Base-by-base conservation (phyloP, 2,888 invertebrate genomes). In the Trichacis sp. region DNA sequence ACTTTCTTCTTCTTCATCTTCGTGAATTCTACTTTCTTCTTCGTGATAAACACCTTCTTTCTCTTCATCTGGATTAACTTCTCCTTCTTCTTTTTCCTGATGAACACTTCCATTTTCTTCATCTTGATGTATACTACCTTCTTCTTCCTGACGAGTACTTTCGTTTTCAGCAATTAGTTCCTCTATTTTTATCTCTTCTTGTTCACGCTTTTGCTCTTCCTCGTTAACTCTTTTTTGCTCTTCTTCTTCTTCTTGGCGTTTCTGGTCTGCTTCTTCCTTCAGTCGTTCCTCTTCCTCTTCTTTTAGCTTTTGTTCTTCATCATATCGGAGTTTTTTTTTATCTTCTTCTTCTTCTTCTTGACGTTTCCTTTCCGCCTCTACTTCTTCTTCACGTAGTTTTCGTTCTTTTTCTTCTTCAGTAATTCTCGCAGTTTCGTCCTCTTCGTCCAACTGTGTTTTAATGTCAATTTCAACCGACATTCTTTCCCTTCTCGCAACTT, bases 381-480 rank as follows among this genome's bases (percentile, higher is more conserved):
- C 47, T 49, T 48, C 30, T 52, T 18, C 48, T 24, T 24, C 24
- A n/a, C n/a, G n/a, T 8, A 24, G 24, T 24, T 24, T 46, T n/a
- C 24, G 49, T 52, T 69, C 68, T 18, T 71, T 36, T 20, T 64
- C 59, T 15, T 69, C 69, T 9, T 66, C 40, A 14, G 57, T 62
- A 52, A 55, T 5, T 29, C 14, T 6, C 18, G 17, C 43, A n/a
- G 48, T 42, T 15, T 51, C 61, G 12, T 20, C 20, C 42, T 56
- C 51, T 30, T 45, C 19, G n/a, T 52, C 30, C 17, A 19, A 4
- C 29, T 15, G 11, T 15, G 24, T 63, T 54, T 29, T 67, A 61
- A 6, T 56, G 54, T 67, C 60, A 19, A 68, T 42, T 30, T 67
- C 61, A 18, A 63, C 19, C 38, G 33, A 30, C 29, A 11, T 14